Conservation (phyloP, 2,113 vertebrate genomes). For the Daboia siamensis region DNA sequence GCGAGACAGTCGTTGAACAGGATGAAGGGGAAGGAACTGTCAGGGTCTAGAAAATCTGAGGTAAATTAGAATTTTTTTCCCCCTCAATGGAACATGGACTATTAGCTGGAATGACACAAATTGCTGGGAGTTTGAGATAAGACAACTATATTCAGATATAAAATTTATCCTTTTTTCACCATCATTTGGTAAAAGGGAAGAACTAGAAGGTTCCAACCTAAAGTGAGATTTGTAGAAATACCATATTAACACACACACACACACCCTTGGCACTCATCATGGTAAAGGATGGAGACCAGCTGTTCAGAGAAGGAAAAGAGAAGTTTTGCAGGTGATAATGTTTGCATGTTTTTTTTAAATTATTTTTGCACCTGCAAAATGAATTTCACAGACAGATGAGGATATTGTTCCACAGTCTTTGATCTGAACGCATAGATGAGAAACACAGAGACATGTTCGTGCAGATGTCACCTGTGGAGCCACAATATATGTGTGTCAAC, state of each 20-base stretch:
- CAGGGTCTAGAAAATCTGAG: not conserved
- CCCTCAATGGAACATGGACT: not conserved
- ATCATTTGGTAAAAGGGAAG: slow-evolving; percentile 15
- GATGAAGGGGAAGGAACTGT: slow-evolving; percentile 7
- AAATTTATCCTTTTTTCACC: not conserved
- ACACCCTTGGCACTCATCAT: slow-evolving; percentile 4
- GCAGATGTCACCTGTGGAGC: slow-evolving; percentile 13
- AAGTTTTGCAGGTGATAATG: slow-evolving; percentile 45
- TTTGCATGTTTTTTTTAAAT: not conserved
- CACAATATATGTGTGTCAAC: not conserved
- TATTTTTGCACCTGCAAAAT: slow-evolving; percentile 39
- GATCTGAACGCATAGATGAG: not conserved
- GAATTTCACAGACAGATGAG: slow-evolving; percentile 36
- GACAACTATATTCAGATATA: not conserved
- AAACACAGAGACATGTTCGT: not conserved
- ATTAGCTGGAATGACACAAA: slow-evolving; percentile 19
- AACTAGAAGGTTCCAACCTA: not conserved
- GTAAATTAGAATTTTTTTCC: not conserved
- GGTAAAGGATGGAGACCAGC: slow-evolving; percentile 17
- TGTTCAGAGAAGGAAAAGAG: not conserved
- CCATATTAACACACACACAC: not conserved
- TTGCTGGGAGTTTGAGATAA: slow-evolving; percentile 11
- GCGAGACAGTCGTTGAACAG: slow-evolving; percentile 14
- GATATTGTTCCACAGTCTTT: slow-evolving; percentile 8
- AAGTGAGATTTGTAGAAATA: slow-evolving; percentile 2